Evolutionary conservation across 2,797 vertebrate species (phyloP).

Genomic region (Malurus leucopterus): DNA sequence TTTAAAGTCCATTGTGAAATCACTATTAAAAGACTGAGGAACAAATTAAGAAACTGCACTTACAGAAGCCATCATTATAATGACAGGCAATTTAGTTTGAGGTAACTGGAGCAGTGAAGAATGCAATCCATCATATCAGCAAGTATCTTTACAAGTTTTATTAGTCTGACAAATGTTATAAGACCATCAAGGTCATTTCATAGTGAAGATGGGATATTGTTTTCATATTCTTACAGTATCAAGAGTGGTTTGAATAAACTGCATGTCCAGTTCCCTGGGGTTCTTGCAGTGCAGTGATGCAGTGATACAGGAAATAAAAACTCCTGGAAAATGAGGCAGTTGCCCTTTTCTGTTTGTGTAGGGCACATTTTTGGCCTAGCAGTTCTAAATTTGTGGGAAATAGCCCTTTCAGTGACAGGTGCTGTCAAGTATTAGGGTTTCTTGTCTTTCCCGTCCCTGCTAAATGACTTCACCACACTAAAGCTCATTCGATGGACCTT

Average conservation of each 20-base stretch:
- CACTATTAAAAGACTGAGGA: conserved; percentile 51
- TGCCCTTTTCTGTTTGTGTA: background rate
- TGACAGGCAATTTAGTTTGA: conserved; percentile 81
- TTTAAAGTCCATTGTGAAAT: conserved; percentile 62
- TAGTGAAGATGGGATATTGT: conserved; percentile 57
- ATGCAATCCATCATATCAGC: conserved; percentile 77
- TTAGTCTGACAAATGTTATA: conserved; percentile 65
- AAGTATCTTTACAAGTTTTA: conserved; percentile 77
- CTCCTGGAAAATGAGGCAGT: background rate
- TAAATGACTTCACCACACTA: background rate
- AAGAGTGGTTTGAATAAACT: conserved; percentile 48
- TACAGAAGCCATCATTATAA: conserved; percentile 77
- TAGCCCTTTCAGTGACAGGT: background rate
- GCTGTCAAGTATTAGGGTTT: background rate
- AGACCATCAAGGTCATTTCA: conserved; percentile 72
- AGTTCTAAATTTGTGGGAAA: background rate
- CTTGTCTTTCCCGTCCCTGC: background rate
- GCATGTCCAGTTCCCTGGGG: conserved; percentile 49
- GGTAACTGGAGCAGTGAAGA: conserved; percentile 65
- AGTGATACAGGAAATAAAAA: conserved; percentile 16
- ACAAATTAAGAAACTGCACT: conserved; percentile 67
- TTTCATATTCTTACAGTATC: conserved; percentile 54
- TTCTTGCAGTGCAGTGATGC: conserved; percentile 17
- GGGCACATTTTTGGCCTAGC: conserved; percentile 5
- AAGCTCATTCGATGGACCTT: background rate